A percentile compares a stretch with the other conserved stretches of the same genome.
Evolutionary conservation across 2,797 vertebrate species (phyloP).

Genomic region (Picus viridis): DNA sequence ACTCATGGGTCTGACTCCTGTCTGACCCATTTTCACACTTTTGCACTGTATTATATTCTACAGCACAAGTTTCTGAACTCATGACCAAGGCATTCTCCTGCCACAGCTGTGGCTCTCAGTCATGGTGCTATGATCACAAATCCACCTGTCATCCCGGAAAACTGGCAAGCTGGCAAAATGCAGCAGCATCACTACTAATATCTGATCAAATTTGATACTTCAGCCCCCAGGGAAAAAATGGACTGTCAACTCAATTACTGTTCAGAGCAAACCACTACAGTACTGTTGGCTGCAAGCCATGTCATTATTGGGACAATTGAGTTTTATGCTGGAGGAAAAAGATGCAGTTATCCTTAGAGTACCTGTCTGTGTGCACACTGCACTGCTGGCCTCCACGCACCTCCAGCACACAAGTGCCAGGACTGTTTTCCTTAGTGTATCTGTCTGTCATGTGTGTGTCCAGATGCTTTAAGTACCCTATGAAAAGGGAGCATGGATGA

Average conservation of each 20-base stretch:
- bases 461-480: background rate
- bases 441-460: background rate
- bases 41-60: background rate
- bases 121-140: background rate
- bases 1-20: background rate
- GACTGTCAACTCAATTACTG: conserved; percentile 72
- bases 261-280: conserved; percentile 34
- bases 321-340: conserved; percentile 60
- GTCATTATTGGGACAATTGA: conserved; percentile 47
- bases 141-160: conserved; percentile 35
- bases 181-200: conserved; percentile 54
- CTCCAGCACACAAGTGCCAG: background rate
- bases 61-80: background rate
- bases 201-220: conserved; percentile 68
- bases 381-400: background rate
- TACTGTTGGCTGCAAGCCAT: conserved; percentile 63
- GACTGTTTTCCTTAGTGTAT: background rate
- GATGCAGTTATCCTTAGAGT: conserved; percentile 7
- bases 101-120: background rate
- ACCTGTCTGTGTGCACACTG: background rate
- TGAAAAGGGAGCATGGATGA: background rate
- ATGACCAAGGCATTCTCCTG: conserved; percentile 33
- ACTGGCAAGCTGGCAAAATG: conserved; percentile 54
- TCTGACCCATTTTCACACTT: background rate
- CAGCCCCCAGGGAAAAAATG: conserved; percentile 57